Percentiles rank a stretch among this genome's conserved stretches.
phyloP scores from a whole-genome alignment of 2,797 vertebrate genomes.

The Thripadectes ignobilis region DNA sequence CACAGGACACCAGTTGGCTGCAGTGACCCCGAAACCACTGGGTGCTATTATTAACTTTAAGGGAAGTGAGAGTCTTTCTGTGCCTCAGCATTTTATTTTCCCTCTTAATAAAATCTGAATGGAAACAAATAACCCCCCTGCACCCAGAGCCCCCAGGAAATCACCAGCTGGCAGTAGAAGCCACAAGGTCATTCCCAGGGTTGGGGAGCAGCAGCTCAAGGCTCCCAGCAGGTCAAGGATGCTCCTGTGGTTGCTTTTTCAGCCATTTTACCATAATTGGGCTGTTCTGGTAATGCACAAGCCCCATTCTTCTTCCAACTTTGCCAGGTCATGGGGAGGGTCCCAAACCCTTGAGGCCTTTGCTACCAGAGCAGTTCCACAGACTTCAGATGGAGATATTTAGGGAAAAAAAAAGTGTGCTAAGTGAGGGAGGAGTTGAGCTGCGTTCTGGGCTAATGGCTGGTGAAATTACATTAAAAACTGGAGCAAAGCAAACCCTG shows the following conservation, averaged over 20 bases:
- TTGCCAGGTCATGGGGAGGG: rapidly evolving
- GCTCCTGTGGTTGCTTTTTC: background rate
- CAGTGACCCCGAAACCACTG: background rate
- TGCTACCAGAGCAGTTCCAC: background rate
- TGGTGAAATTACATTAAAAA: conserved; percentile 26
- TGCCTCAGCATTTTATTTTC: background rate
- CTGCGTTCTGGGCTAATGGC: background rate
- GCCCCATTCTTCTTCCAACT: rapidly evolving
- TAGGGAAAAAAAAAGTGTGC: rapidly evolving
- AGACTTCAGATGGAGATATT: background rate
- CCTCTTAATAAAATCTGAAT: background rate
- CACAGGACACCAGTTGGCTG: background rate
- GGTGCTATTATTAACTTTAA: background rate
- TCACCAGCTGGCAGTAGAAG: background rate
- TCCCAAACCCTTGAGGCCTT: rapidly evolving
- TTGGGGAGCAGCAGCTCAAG: background rate
- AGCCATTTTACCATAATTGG: background rate
- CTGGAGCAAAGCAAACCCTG: conserved; percentile 35
- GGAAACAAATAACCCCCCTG: background rate
- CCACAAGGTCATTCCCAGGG: rapidly evolving
- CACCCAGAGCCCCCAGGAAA: background rate
- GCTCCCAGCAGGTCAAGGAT: background rate
- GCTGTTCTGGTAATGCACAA: background rate
- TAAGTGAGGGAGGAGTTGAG: background rate
- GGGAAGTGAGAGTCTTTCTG: conserved; percentile 37